Evolutionary conservation across 1,140 invertebrate genomes (phyloP).

Genomic region (Eriocheir sinensis): DNA sequence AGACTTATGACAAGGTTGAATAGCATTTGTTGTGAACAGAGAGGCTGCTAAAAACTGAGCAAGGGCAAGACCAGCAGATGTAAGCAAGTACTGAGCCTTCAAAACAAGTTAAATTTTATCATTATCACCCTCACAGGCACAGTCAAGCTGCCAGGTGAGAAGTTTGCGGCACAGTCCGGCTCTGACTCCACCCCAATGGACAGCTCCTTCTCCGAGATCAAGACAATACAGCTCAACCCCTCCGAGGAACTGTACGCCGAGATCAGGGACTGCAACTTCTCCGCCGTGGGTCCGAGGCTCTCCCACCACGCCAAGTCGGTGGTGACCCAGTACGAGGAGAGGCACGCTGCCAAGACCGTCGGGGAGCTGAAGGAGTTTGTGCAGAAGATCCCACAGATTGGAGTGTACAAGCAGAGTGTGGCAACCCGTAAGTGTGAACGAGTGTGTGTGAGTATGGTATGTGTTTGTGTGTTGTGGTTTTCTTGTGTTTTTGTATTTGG

Average conservation of each 20-base stretch:
- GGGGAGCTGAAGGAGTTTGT: constrained; percentile 97
- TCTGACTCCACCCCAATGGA: constrained; percentile 84
- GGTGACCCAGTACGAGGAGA: constrained; percentile 91
- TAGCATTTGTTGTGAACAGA: too few species aligned
- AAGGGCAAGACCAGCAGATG: too few species aligned
- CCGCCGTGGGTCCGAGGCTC: constrained; percentile 92
- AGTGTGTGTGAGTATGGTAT: not conserved
- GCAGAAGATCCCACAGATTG: constrained; percentile 92
- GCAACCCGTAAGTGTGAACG: constrained; percentile 85
- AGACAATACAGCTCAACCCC: constrained; percentile 94
- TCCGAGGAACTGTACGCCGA: constrained; percentile 94
- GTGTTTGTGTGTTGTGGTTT: not conserved
- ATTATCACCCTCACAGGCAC: constrained; percentile 84
- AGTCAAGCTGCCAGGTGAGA: constrained; percentile 91
- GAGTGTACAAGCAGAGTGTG: constrained; percentile 92
- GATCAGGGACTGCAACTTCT: constrained; percentile 96
- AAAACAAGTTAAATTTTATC: too few species aligned
- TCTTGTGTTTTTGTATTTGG: not conserved
- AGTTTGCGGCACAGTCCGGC: constrained; percentile 86
- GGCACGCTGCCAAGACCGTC: constrained; percentile 92
- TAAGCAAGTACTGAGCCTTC: too few species aligned
- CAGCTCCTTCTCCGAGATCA: constrained; percentile 86
- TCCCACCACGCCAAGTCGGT: constrained; percentile 94
- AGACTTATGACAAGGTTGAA: too few species aligned
- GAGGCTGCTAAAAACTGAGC: too few species aligned